These are phyloP conservation scores for Timema cristinae DNA, from an alignment of 2,888 invertebrate genomes.

Conservation along the genomic window DNA sequence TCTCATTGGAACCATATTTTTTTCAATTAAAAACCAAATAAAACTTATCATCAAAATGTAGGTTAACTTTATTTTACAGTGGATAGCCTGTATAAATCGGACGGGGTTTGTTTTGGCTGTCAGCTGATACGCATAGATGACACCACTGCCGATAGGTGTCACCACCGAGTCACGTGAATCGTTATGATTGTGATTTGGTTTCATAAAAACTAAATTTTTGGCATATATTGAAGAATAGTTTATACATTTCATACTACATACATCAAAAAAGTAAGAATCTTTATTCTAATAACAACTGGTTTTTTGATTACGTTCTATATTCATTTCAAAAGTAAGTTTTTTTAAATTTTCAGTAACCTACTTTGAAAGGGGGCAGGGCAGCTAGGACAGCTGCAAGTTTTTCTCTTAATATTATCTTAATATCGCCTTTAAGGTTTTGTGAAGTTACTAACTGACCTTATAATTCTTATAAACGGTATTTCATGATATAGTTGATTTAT, in stretches of 20 bases:
- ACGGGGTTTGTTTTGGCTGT: background rate
- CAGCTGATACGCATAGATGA: constrained; percentile 6
- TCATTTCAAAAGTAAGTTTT: background rate
- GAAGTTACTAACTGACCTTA: background rate
- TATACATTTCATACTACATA: background rate
- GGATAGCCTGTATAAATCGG: too few species aligned
- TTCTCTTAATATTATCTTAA: background rate
- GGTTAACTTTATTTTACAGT: too few species aligned
- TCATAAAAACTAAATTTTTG: constrained; percentile 3
- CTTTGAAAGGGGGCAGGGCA: constrained; percentile 14
- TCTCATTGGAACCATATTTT: too few species aligned
- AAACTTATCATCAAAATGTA: too few species aligned
- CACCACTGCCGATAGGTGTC: constrained; percentile 30
- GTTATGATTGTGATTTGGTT: constrained; percentile 33
- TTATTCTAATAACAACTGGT: background rate
- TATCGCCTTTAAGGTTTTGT: background rate
- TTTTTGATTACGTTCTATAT: background rate
- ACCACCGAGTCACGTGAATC: constrained; percentile 36
- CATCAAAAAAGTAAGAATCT: background rate
- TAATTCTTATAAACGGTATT: background rate
- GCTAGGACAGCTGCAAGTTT: background rate
- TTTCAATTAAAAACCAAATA: too few species aligned
- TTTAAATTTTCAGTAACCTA: background rate
- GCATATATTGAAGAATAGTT: background rate
- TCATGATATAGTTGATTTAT: background rate